These are phyloP conservation scores for Alethe diademata DNA, from an alignment of 2,113 vertebrate species.

Conservation along the genomic window DNA sequence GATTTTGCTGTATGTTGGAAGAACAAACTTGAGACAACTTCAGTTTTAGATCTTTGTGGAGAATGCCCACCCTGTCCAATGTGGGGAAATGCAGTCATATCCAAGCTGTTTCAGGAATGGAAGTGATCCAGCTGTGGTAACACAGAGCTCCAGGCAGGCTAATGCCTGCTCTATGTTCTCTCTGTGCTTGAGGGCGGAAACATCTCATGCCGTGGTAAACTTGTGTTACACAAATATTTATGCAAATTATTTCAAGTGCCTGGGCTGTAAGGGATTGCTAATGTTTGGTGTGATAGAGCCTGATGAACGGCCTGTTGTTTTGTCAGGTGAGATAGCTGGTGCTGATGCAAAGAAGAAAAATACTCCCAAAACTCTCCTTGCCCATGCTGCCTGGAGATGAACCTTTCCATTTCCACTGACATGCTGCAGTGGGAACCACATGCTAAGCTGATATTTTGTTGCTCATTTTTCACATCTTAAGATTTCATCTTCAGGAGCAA, in stretches of 20 bases:
- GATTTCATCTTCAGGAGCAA: background rate
- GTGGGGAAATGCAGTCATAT: background rate
- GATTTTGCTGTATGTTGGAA: background rate
- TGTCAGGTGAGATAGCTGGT: background rate
- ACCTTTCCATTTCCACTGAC: background rate
- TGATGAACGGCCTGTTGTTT: background rate
- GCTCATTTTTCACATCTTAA: background rate
- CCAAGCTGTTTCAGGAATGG: background rate
- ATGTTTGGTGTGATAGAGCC: background rate
- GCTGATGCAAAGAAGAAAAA: background rate
- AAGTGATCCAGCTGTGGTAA: background rate
- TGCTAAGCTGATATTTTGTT: background rate
- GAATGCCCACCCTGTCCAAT: background rate
- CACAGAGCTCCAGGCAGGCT: background rate
- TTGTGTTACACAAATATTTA: background rate
- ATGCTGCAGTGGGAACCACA: background rate
- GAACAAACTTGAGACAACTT: background rate
- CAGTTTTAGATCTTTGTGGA: background rate
- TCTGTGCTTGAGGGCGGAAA: background rate
- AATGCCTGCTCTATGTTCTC: background rate
- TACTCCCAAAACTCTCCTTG: background rate
- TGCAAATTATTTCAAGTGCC: slow-evolving; percentile 4
- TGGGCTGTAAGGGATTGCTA: background rate
- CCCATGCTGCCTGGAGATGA: background rate
- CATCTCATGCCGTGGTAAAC: background rate